Base-by-base conservation (phyloP, 2,113 vertebrate species). In the Cardinalis cardinalis region DNA sequence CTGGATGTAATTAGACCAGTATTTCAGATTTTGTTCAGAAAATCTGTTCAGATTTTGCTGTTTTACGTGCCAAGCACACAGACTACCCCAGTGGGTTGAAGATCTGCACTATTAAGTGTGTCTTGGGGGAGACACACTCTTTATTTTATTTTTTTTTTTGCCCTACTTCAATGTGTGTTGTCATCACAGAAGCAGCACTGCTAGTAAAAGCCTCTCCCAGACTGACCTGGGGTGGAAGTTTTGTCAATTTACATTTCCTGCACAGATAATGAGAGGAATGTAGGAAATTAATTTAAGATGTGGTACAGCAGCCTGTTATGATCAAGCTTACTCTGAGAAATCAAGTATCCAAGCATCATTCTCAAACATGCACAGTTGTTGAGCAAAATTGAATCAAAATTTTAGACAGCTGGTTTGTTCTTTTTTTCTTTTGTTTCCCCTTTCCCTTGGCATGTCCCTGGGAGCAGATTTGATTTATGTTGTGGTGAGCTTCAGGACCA, bases 221-320 rank as follows among this genome's bases (percentile, higher is more conserved):
- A 40, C n/a, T 40, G 58, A 59, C 63, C 55, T 85, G 66, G 40
- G 53, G 6, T 75, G 43, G 63, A 53, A 76, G 43, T 31, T 66
- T 69, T 85, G 64, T 83, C 72, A 59, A 6, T 92, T 85, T 59
- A 14, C 18, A 24, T 85, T 84, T 92, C 78, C 66, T 82, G 49
- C 24, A 21, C 28, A 63, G 59, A 43, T 85, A 69, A 38, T 64
- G 36, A 52, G 31, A 63, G 26, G 38, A 55, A 58, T 10, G 18
- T 48, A 61, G 46, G 56, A 91, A 76, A 76, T 41, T 18, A 58
- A 26, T 79, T 79, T n/a, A 52, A 70, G 32, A 46, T 89, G 41
- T 68, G 77, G 34, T 49, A 41, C 43, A 79, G 10, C 29, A 44
- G 10, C 6, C 0, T 36, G 21, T 46, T 74, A 7, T 18, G 19